Base-by-base conservation (phyloP, 2,888 invertebrate genomes). In the Myopa tessellatipennis region DNA sequence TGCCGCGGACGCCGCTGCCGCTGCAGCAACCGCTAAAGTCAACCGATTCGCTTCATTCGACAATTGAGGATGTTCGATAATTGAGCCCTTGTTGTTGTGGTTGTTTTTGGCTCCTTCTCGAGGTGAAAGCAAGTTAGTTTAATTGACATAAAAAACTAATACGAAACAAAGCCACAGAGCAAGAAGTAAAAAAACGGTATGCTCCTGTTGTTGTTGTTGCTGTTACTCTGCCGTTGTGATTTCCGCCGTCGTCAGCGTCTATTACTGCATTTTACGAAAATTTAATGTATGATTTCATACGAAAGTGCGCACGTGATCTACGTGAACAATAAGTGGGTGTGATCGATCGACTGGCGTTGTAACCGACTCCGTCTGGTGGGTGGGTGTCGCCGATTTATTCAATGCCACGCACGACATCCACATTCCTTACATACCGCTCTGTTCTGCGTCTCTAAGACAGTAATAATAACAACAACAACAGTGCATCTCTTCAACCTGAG, bases 231-330 rank as follows among this genome's bases (percentile, higher is more conserved):
- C 38, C 58, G 14, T 40, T 58, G n/a, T 71, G n/a, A 38, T n/a
- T 72, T 26, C 10, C 4, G 26, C 55, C 12, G 5, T 38, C 26
- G 14, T 70, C 55, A 10, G 3, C 8, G 52, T 16, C 5, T 55
- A 18, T 38, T n/a, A 4, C n/a, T 52, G 55, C 34, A 16, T 72
- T 71, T 26, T 34, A 45, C 52, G 69, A 75, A 75, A 75, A 68
- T 60, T 16, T 58, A 40, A 6, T 68, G 58, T 52, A 40, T 58
- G 67, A 55, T 74, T 74, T 81, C 81, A 76, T 80, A 79, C 76
- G 82, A 82, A 81, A 82, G 80, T 80, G 81, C 79, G 80, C 81
- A 81, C 81, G 82, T 82, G 82, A 81, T 78, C 77, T 79, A 81
- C 82, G 81, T 82, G 82, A 81, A 61, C 77, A 79, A 81, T 80